These are phyloP conservation scores for Ara ararauna DNA, from an alignment of 2,797 vertebrate species.

Conservation along the genomic window DNA sequence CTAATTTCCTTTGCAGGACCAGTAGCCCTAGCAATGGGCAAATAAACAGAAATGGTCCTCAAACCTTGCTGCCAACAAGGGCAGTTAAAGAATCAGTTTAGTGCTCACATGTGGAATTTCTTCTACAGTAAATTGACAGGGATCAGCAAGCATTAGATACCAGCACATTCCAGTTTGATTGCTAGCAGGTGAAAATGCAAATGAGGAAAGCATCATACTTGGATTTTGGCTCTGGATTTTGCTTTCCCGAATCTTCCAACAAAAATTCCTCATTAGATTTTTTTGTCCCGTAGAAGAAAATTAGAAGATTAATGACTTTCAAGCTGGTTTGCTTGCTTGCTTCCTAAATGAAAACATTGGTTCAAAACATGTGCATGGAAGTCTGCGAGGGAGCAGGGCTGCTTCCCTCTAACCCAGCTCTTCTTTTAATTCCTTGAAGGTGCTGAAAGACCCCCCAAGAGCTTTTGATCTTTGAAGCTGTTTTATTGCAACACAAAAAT, in stretches of 20 bases:
- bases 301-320: slow-evolving; percentile 16
- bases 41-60: neutral
- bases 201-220: neutral
- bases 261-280: neutral
- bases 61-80: neutral
- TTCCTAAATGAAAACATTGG: neutral
- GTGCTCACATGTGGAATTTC: slow-evolving; percentile 25
- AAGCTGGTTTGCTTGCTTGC: neutral
- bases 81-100: neutral
- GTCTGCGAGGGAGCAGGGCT: neutral
- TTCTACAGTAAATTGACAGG: neutral
- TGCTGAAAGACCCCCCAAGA: slow-evolving; percentile 51
- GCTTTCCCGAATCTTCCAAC: neutral
- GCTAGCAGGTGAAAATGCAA: slow-evolving; percentile 43
- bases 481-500: slow-evolving; percentile 45
- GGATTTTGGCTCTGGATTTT: neutral
- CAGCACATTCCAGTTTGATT: slow-evolving; percentile 39
- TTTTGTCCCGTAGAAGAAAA: slow-evolving; percentile 10
- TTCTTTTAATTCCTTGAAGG: slow-evolving; percentile 32
- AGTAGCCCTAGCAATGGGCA: neutral
- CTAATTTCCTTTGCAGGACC: neutral
- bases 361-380: slow-evolving; percentile 10
- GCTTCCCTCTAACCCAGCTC: neutral
- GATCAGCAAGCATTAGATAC: neutral
- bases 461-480: slow-evolving; percentile 62